Conservation (phyloP, 2,113 vertebrate species). For the Ptyas mucosa region DNA sequence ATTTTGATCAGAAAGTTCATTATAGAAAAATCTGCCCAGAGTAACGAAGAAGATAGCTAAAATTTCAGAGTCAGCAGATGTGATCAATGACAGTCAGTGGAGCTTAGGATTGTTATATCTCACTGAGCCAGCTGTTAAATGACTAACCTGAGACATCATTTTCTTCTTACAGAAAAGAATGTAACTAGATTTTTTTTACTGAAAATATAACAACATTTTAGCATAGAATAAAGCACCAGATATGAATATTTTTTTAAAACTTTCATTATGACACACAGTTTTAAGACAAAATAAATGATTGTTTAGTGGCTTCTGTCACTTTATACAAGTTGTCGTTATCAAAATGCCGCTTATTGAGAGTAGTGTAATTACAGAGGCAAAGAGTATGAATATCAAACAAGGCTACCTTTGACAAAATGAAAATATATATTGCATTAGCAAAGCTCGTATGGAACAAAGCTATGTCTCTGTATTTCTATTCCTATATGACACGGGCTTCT, state of each 20-base stretch:
- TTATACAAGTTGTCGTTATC: slow-evolving; percentile 36
- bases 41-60: background rate
- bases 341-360: slow-evolving; percentile 39
- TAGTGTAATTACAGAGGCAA: slow-evolving; percentile 12
- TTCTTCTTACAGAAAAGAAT: slow-evolving; percentile 6
- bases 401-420: slow-evolving; percentile 38
- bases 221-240: slow-evolving; percentile 8
- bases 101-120: background rate
- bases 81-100: background rate
- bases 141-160: slow-evolving; percentile 15
- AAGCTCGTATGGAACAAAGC: background rate
- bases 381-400: slow-evolving; percentile 23
- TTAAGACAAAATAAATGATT: slow-evolving; percentile 8
- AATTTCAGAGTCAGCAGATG: background rate
- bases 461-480: background rate
- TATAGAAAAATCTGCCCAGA: background rate
- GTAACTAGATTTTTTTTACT: slow-evolving; percentile 31
- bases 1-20: background rate
- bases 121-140: background rate
- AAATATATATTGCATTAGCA: background rate
- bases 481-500: background rate
- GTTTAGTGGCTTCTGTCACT: background rate
- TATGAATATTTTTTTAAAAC: background rate
- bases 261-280: slow-evolving; percentile 1
- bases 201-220: background rate